These are phyloP conservation scores for Caenorhabditis imperialis DNA, from an alignment of 2,888 invertebrate species.

Conservation along the genomic window DNA sequence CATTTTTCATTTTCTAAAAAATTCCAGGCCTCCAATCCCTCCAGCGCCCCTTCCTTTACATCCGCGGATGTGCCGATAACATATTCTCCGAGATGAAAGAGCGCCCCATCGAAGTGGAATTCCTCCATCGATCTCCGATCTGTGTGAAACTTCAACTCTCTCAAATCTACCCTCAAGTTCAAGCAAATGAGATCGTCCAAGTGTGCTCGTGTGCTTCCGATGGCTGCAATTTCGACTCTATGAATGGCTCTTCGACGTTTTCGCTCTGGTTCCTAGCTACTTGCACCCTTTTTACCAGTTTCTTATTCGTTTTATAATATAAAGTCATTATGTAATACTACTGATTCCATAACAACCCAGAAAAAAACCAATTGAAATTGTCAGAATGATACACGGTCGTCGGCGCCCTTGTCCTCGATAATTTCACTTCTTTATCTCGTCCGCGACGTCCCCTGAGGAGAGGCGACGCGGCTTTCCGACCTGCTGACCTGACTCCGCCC, in stretches of 20 bases:
- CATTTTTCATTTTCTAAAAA: slow-evolving; percentile 1
- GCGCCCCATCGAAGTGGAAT: slow-evolving; percentile 56
- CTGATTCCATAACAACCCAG: no score
- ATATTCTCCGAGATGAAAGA: slow-evolving; percentile 54
- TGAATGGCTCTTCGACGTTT: slow-evolving; percentile 9
- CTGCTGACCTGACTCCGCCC: slow-evolving; percentile 48
- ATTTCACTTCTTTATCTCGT: slow-evolving; percentile 38
- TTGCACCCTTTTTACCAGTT: no score
- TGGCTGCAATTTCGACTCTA: slow-evolving; percentile 59
- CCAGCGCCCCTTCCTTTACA: slow-evolving; percentile 59
- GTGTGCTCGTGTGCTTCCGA: slow-evolving; percentile 66
- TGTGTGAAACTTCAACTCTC: slow-evolving; percentile 64
- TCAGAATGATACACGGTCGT: no score
- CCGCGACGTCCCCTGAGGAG: neutral
- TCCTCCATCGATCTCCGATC: slow-evolving; percentile 60
- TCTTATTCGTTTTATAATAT: no score
- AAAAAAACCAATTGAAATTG: no score
- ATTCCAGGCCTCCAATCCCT: slow-evolving; percentile 60
- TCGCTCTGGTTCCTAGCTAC: no score
- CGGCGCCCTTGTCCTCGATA: slow-evolving; percentile 24
- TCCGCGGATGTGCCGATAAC: slow-evolving; percentile 67
- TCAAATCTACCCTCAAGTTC: slow-evolving; percentile 65
- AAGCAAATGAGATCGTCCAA: slow-evolving; percentile 62
- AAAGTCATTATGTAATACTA: no score
- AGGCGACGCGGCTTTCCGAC: slow-evolving; percentile 19